These are phyloP conservation scores for Myrmecophaga tridactyla DNA, from an alignment of 2,113 vertebrate genomes.

Conservation along the genomic window DNA sequence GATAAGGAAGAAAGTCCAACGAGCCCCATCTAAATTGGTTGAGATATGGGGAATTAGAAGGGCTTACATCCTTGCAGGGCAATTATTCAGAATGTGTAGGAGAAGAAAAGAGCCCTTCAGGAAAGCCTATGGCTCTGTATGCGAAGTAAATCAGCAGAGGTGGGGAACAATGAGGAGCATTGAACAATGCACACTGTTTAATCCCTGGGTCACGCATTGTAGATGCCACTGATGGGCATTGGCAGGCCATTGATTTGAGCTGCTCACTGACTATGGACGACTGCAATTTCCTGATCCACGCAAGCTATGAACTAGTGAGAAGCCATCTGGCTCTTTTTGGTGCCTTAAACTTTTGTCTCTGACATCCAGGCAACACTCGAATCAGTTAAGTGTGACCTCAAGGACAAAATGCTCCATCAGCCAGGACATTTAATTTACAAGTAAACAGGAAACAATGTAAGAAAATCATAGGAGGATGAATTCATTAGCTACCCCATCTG, in stretches of 20 bases:
- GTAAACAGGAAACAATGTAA: not conserved
- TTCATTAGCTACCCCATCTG: not conserved
- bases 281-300: not conserved
- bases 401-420: not conserved
- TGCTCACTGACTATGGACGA: not conserved
- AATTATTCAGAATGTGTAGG: not conserved
- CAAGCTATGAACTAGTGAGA: not conserved
- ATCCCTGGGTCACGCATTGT: not conserved
- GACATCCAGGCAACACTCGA: not conserved
- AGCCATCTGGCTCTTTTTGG: not conserved
- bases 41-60: not conserved
- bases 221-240: too few species aligned
- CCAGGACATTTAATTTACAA: conserved; percentile 1
- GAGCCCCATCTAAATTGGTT: not conserved
- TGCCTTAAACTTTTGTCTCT: not conserved
- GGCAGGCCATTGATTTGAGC: not conserved
- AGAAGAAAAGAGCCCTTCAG: not conserved
- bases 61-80: not conserved
- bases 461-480: not conserved
- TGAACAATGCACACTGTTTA: fast-evolving
- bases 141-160: not conserved
- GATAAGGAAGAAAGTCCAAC: not conserved
- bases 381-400: not conserved
- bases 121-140: not conserved
- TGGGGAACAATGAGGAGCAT: not conserved